Percentiles rank a stretch among this genome's conserved stretches.
Conservation (phyloP, 2,888 invertebrate species). For the Neelides folsomi region DNA sequence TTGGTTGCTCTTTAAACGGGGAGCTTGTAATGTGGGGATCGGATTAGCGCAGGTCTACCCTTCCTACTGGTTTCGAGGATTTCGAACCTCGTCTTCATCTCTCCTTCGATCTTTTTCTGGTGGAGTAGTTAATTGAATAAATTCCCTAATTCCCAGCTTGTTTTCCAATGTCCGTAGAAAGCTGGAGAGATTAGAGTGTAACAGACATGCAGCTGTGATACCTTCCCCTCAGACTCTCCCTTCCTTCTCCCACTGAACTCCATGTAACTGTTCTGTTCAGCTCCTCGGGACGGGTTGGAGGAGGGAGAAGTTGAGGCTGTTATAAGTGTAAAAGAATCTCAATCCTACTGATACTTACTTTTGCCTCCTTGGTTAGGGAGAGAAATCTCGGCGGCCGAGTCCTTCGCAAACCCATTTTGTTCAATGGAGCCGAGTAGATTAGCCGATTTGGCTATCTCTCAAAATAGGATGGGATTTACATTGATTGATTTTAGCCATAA, state of each 20-base stretch:
- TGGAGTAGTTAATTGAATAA: slow-evolving; percentile 34
- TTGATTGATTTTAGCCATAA: slow-evolving; percentile 21
- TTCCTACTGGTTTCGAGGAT: background rate
- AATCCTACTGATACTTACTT: background rate
- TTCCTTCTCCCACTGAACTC: background rate
- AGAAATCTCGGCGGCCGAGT: background rate
- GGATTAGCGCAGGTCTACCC: slow-evolving; percentile 2
- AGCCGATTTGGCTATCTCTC: slow-evolving; percentile 20
- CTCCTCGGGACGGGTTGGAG: background rate
- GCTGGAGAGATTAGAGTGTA: slow-evolving; percentile 31
- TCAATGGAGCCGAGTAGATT: slow-evolving; percentile 10
- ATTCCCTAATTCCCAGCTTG: slow-evolving; percentile 34
- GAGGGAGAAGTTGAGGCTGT: background rate
- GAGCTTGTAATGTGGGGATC: background rate
- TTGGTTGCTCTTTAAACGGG: background rate
- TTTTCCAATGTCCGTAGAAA: slow-evolving; percentile 32
- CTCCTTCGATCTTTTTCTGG: slow-evolving; percentile 20
- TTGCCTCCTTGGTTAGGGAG: background rate
- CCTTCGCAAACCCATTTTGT: background rate
- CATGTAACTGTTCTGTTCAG: too few species aligned
- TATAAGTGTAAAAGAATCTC: background rate
- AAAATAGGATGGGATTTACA: slow-evolving; percentile 23
- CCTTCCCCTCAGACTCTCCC: slow-evolving; percentile 13
- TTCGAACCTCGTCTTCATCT: background rate
- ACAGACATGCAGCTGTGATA: slow-evolving; percentile 30